Evolutionary conservation across 2,113 vertebrate species (phyloP), one percentile per base, ranked within the genome.

Genomic region (Mixornis gularis): DNA sequence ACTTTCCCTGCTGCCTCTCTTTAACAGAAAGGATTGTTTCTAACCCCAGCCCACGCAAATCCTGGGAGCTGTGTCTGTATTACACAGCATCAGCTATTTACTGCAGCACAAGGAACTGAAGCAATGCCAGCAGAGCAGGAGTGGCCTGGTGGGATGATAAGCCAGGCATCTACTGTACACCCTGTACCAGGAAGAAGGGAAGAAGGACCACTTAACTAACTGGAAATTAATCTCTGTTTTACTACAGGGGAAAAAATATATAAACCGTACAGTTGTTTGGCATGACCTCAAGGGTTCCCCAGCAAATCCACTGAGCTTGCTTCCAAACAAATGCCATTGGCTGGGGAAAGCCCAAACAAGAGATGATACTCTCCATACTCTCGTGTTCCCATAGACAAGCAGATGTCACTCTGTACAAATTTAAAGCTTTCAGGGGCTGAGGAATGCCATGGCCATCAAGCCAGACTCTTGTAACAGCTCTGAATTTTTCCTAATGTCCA

Each of bases 301-400:
- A 21, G 9, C 34, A 53, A 44, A 63, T 26, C 26, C 40, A 30
- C 30, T 13, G 29, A 76, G n/a, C 43, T 66, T 73, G 30, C 46
- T 73, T 49, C 51, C 63, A 7, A 6, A 81, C 12, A 36, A 66
- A 53, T 46, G 29, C 25, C 52, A 19, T 3, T 51, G 55, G 36
- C 43, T 36, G 29, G 34, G 40, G 43, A 63, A 81, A 73, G 32
- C 13, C n/a, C 30, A 38, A 64, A 44, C 21, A 26, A 27, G 78
- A 52, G 24, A 20, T 17, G 19, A 41, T 15, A 48, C 9, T 25
- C 30, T 17, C 6, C 8, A 38, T 5, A 49, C 29, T 14, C 52
- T 44, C 3, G 0, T n/a, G 10, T 18, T n/a, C 12, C 22, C 66
- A 32, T 0, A 2, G 79, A 70, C 21, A 53, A 60, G 27, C 5